phyloP scores from a whole-genome alignment of 2,113 vertebrate genomes.

The Microtus montanus region DNA sequence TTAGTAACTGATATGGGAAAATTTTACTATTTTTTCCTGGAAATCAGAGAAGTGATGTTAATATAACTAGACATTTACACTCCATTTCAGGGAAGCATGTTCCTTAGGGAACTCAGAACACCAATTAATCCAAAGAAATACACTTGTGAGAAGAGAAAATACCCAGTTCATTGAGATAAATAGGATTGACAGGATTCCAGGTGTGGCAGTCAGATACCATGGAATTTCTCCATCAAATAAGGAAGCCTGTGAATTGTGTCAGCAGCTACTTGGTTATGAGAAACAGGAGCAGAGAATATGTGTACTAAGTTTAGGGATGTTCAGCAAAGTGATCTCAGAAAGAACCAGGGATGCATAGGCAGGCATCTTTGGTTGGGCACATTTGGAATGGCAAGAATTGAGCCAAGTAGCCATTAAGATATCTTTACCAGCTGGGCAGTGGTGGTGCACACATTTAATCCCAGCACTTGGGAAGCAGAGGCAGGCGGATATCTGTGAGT shows the following conservation, averaged over 20 bases:
- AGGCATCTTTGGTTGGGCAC: neutral
- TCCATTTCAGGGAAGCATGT: constrained; percentile 19
- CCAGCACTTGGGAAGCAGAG: no score
- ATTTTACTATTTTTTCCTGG: neutral
- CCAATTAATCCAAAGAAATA: constrained; percentile 41
- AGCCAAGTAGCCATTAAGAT: neutral
- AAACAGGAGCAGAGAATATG: neutral
- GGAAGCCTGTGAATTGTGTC: neutral
- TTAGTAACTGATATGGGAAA: neutral
- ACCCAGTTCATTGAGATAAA: neutral
- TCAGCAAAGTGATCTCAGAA: neutral
- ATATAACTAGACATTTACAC: neutral
- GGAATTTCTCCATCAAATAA: neutral
- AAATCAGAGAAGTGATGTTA: constrained; percentile 24
- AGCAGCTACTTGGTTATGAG: neutral
- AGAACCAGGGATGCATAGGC: neutral
- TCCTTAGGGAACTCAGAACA: neutral
- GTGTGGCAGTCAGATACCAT: neutral
- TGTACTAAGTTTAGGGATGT: neutral
- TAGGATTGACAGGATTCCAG: neutral
- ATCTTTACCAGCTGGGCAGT: neutral
- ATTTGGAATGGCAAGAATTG: neutral
- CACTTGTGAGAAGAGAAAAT: neutral
- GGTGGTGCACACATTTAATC: no score
- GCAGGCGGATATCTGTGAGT: no score